phyloP scores from a whole-genome alignment of 2,797 vertebrate genomes.

The Argyrosomus regius region DNA sequence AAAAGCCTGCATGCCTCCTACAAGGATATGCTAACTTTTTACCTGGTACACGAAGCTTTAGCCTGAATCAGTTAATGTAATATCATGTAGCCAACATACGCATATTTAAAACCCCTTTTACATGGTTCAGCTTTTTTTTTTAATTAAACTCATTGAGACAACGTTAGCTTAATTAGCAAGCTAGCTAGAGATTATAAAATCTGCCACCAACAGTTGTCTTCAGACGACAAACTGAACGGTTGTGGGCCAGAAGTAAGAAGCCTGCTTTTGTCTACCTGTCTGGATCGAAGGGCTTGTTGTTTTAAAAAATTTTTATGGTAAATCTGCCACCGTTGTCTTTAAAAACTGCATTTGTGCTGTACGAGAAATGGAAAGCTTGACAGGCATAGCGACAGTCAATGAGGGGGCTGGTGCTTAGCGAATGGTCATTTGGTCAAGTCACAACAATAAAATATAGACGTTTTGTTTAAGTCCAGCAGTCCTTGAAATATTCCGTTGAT shows the following conservation, averaged over 20 bases:
- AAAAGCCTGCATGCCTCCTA: neutral
- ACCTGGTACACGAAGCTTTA: neutral
- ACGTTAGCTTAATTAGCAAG: neutral
- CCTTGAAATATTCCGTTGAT: constrained; percentile 24
- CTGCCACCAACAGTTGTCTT: neutral
- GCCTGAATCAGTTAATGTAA: neutral
- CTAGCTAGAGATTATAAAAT: neutral
- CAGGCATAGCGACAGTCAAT: constrained; percentile 6
- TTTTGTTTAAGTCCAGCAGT: constrained; percentile 50
- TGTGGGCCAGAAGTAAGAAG: neutral
- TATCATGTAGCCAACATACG: neutral
- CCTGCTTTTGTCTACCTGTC: neutral
- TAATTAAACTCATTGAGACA: too few species aligned
- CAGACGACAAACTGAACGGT: neutral
- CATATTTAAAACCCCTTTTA: neutral
- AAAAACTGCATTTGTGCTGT: neutral
- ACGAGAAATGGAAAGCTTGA: constrained; percentile 7
- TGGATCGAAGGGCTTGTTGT: neutral
- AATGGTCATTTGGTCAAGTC: constrained; percentile 47
- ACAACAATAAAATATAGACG: constrained; percentile 55
- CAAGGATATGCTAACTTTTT: constrained; percentile 9
- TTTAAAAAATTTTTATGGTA: neutral
- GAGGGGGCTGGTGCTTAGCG: constrained; percentile 1
- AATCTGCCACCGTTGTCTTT: neutral
- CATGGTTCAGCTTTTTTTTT: neutral